Conservation (phyloP, 2,113 vertebrate genomes). For the Prietella phreatophila region DNA sequence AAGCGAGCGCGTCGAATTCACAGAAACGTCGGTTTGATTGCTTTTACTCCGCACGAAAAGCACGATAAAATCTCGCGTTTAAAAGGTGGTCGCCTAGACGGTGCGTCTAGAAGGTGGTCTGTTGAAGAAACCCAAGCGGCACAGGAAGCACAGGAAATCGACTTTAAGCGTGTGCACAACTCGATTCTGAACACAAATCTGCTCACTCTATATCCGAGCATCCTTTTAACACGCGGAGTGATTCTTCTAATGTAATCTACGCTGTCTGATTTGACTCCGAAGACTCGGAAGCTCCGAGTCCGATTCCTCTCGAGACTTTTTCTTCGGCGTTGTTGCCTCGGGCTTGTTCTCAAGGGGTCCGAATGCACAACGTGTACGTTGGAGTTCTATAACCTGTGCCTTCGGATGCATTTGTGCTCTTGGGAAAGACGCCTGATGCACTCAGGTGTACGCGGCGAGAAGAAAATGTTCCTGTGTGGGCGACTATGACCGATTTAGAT, state of each 20-base stretch:
- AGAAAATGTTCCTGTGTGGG: background rate
- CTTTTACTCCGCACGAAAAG: too few species aligned
- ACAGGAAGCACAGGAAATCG: background rate
- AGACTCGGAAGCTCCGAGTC: background rate
- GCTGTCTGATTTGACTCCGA: background rate
- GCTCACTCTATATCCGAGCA: background rate
- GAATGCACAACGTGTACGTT: background rate
- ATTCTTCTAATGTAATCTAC: background rate
- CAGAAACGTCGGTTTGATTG: too few species aligned
- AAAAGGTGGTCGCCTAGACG: too few species aligned
- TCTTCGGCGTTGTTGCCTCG: slow-evolving; percentile 39
- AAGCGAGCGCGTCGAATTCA: too few species aligned
- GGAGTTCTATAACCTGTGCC: background rate
- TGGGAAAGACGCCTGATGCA: background rate
- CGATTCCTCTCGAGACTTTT: background rate
- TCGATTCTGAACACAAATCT: background rate
- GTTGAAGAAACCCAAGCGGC: background rate
- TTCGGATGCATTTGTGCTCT: background rate
- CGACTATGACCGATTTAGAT: background rate
- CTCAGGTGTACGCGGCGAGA: background rate
- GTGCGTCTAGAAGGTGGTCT: too few species aligned
- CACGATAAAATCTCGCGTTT: too few species aligned
- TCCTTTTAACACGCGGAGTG: background rate
- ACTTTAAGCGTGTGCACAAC: background rate
- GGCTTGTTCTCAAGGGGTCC: background rate